Base-by-base conservation (phyloP, 2,797 vertebrate genomes). In the Argyrosomus regius region DNA sequence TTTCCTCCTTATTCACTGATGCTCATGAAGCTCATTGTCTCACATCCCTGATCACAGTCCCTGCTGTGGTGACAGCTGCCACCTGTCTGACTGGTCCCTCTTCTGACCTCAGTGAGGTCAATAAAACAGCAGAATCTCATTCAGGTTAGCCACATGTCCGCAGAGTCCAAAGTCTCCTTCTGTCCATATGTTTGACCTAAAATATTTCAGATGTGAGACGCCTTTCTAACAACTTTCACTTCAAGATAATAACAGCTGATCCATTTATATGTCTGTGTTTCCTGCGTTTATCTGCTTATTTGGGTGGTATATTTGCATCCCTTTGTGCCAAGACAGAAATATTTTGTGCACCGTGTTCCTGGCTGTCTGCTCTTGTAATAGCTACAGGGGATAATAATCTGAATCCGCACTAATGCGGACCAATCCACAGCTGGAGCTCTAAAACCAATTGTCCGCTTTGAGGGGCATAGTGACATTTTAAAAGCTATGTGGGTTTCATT, bases 1-100 rank as follows among this genome's bases (percentile, higher is more conserved):
- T 78, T 53, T 3, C 63, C 46, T 66, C 60, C 75, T 78, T 54
- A 72, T 18, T 73, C 80, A 78, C 60, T 80, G 81, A 82, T 64
- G 48, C 83, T 74, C 64, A 77, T 52, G 60, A 78, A 58, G 43
- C 77, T 77, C 45, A 3, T 31, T 52, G 58, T 77, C 59, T 63
- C 69, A 65, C 59, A 54, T 80, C 75, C 61, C 45, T 71, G 73
- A 83, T 68, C 79, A 46, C 72, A 22, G 46, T 65, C 65, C 77
- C 65, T 67, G 82, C 85, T 83, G 83, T 52, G 72, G 68, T 43
- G 59, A 78, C 82, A 89, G 87, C 77, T 84, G 80, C 64, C 79
- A 73, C 72, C 57, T 77, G 74, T 72, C 85, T 52, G 68, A 76
- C 35, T 18, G 3, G 57, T 54, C 63, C 24, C 28, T 48, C 50